Conservation (phyloP, 1,140 invertebrate species). For the Platorchestia sp. region DNA sequence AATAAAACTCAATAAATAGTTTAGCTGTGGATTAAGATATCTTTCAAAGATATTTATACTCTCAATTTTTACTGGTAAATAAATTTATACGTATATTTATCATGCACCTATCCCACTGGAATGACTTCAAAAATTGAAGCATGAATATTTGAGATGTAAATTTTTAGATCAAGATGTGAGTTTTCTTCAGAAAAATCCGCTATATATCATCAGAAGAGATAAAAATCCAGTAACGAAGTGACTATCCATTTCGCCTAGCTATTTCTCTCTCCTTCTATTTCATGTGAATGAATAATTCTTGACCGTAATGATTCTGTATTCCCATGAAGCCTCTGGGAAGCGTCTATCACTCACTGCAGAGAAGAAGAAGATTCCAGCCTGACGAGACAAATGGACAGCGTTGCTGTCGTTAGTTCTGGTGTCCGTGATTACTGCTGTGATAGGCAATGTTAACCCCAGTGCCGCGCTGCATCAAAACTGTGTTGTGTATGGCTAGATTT, state of each 20-base stretch:
- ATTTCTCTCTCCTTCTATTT: background rate
- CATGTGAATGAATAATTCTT: background rate
- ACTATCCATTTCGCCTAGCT: background rate
- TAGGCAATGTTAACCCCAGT: background rate
- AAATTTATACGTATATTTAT: too few relatives aligned
- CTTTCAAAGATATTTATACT: too few relatives aligned
- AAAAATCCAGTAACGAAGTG: too few relatives aligned
- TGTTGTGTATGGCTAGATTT: background rate
- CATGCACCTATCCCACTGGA: too few relatives aligned
- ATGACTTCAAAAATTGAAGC: too few relatives aligned
- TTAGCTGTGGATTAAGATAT: too few relatives aligned
- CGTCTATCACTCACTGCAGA: background rate
- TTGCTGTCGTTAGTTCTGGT: background rate
- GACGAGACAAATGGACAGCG: background rate
- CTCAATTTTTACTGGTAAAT: too few relatives aligned
- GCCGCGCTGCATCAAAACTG: background rate
- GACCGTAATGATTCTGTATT: background rate
- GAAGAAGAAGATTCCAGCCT: background rate
- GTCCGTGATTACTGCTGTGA: conserved; percentile 1
- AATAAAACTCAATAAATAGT: too few relatives aligned
- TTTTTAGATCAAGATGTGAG: too few relatives aligned
- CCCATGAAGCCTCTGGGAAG: background rate
- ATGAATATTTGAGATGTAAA: too few relatives aligned
- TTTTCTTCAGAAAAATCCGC: too few relatives aligned
- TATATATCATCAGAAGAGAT: too few relatives aligned